Evolutionary conservation across 1,140 invertebrate species (phyloP), one percentile per base, ranked within the genome.

Genomic region (Calephelis virginiensis): DNA sequence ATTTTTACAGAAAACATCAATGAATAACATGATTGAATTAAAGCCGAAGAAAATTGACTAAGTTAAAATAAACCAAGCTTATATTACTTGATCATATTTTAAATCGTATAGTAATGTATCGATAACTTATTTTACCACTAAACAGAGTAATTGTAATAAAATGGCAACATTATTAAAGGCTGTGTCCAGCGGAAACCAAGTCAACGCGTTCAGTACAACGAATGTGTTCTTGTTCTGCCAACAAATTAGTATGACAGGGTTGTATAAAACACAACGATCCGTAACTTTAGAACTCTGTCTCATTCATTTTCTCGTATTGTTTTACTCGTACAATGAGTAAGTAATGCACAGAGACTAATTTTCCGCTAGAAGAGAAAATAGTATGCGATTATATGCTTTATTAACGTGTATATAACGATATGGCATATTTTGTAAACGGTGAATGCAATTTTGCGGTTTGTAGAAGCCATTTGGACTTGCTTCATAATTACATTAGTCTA

Each of bases 111-210:
- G 28, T 28, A 28, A 28, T 28, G 28, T 28, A 28, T 2, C 28
- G 28, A 28, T 28, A 3, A 37, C 11, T 10, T 13, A 28, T 37
- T n/a, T 38, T 43, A 43, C 66, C 49, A 12, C 40, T 64, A 66
- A 47, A 43, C 10, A 50, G 37, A 64, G 69, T 14, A 65, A 59
- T 60, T 40, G 37, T 14, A 49, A 49, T 28, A 48, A 56, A 50
- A 66, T 74, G 72, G 81, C 83, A 87, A 87, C 81, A 86, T 77
- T 60, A 62, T 86, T 82, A 83, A 86, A 89, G 83, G 81, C 85
- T 85, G 76, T 77, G 82, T 86, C 80, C 81, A 83, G 77, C 77
- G 77, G 81, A 77, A 82, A 86, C 79, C 78, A 77, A 80, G 82
- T 76, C 75, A 69, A 75, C 70, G 74, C 81, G 75, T 68, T 72